phyloP scores from a whole-genome alignment of 92 coral and sea anemone species.

The Epizoanthus stellaris region DNA sequence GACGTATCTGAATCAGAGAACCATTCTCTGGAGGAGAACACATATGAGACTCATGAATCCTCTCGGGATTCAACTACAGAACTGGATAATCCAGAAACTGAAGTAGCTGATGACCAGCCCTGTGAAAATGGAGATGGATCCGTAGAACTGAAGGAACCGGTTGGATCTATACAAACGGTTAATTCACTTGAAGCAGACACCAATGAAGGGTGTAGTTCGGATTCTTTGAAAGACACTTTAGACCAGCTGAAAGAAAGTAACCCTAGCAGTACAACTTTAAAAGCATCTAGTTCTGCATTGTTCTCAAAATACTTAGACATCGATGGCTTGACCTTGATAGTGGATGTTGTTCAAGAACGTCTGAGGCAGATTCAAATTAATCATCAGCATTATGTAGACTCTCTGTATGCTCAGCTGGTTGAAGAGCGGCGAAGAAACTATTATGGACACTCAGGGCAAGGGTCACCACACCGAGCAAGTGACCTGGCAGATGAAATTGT shows the following conservation, averaged over 20 bases:
- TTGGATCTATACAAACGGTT: not conserved
- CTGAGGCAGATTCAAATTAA: conserved; percentile 78
- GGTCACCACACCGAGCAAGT: conserved; percentile 52
- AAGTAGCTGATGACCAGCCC: not conserved
- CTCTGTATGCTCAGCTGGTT: conserved; percentile 67
- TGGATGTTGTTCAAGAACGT: conserved; percentile 86
- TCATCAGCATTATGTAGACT: conserved; percentile 76
- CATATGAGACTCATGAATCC: not conserved
- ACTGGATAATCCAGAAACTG: not conserved
- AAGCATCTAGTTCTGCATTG: conserved; percentile 55
- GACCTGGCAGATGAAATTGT: conserved; percentile 89
- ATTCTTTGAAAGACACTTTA: conserved; percentile 29
- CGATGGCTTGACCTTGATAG: conserved; percentile 80
- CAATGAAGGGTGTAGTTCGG: not conserved
- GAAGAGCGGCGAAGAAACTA: conserved; percentile 62
- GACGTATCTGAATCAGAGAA: conserved; percentile 24
- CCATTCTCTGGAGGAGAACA: conserved; percentile 18
- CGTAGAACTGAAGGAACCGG: not conserved
- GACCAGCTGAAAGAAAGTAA: conserved; percentile 33
- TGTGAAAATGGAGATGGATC: not conserved
- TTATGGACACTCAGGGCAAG: conserved; percentile 50
- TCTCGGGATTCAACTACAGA: conserved; percentile 36
- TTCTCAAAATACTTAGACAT: conserved; percentile 78
- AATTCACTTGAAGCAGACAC: conserved; percentile 17
- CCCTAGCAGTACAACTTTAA: conserved; percentile 51